These are phyloP conservation scores for Takifugu rubripes DNA, from an alignment of 2,797 vertebrate genomes.

Conservation along the genomic window DNA sequence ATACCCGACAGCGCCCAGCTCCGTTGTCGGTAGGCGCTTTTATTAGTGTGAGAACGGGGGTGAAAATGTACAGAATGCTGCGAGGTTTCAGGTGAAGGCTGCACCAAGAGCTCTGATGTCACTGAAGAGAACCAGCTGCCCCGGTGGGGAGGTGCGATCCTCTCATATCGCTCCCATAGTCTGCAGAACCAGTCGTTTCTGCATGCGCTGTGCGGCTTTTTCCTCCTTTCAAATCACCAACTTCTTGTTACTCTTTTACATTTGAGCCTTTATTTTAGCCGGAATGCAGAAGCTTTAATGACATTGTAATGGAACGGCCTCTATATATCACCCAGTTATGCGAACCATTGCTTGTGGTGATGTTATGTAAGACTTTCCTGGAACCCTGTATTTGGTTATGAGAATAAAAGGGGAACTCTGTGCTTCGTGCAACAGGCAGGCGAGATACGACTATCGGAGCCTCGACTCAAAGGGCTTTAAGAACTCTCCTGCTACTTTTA, in stretches of 20 bases:
- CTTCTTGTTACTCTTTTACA: constrained; percentile 21
- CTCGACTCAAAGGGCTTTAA: constrained; percentile 43
- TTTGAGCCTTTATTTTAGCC: too few relatives aligned
- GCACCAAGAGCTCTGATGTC: constrained; percentile 30
- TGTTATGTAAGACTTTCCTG: too few relatives aligned
- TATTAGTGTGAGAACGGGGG: too few relatives aligned
- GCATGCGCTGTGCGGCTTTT: background rate
- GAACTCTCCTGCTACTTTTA: constrained; percentile 46
- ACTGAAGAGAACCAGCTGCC: constrained; percentile 43
- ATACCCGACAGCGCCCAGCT: constrained; percentile 12
- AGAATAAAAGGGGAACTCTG: constrained; percentile 13
- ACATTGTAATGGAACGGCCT: too few relatives aligned
- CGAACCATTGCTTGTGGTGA: too few relatives aligned
- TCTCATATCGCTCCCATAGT: constrained; percentile 20
- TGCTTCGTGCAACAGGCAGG: constrained; percentile 10
- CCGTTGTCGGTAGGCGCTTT: too few relatives aligned
- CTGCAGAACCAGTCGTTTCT: background rate
- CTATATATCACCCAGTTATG: too few relatives aligned
- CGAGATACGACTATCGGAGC: constrained; percentile 9
- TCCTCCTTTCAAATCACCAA: background rate
- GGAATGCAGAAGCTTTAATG: too few relatives aligned
- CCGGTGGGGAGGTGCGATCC: constrained; percentile 39
- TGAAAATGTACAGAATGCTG: too few relatives aligned
- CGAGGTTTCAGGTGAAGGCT: constrained; percentile 13
- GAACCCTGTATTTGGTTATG: too few relatives aligned